phyloP scores from a whole-genome alignment of 2,888 invertebrate genomes.

The Ditula angustiorana region DNA sequence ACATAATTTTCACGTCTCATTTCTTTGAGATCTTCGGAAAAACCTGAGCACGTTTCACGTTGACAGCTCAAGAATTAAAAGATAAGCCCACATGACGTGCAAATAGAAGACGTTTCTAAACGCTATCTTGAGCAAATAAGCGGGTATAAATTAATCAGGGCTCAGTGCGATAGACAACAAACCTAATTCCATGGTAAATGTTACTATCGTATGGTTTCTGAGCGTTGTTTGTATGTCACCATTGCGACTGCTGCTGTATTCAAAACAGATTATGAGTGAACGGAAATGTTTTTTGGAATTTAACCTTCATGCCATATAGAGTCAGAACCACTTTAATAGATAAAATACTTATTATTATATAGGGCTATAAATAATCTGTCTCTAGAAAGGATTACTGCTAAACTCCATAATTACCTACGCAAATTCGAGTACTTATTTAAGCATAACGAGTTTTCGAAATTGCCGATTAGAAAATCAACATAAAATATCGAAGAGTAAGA shows the following conservation, averaged over 20 bases:
- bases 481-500: neutral
- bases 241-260: constrained; percentile 69
- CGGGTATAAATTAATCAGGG: constrained; percentile 80
- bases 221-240: constrained; percentile 65
- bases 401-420: too few species aligned
- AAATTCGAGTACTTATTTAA: too few species aligned
- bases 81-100: constrained; percentile 78
- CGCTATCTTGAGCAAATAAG: constrained; percentile 79
- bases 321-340: neutral
- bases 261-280: constrained; percentile 38
- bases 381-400: too few species aligned
- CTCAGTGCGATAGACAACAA: constrained; percentile 76
- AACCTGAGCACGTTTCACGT: constrained; percentile 56
- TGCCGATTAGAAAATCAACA: too few species aligned
- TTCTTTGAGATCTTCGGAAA: constrained; percentile 50
- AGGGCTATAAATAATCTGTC: too few species aligned
- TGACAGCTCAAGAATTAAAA: constrained; percentile 84
- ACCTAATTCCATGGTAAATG: constrained; percentile 76
- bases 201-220: constrained; percentile 70
- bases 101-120: constrained; percentile 76
- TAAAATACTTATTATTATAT: too few species aligned
- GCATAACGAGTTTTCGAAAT: too few species aligned
- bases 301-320: constrained; percentile 4
- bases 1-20: constrained; percentile 1
- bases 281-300: constrained; percentile 9